Percentiles rank a stretch among this genome's conserved stretches.
Conservation (phyloP, 2,797 vertebrate genomes). For the Amblyraja radiata region DNA sequence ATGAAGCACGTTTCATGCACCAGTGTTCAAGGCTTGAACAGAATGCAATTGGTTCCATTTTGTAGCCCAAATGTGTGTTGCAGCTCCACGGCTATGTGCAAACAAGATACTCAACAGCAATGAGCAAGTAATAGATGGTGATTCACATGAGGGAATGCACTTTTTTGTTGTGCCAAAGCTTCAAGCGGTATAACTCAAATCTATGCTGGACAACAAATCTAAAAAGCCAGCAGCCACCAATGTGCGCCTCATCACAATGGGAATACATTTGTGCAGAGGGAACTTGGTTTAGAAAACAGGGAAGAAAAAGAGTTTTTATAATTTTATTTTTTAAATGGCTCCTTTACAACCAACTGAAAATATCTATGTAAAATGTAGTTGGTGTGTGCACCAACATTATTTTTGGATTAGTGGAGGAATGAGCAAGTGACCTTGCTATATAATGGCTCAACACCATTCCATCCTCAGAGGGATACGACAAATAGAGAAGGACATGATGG, state of each 20-base stretch:
- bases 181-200: background rate
- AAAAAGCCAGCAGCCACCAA: background rate
- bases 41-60: background rate
- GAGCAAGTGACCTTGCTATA: background rate
- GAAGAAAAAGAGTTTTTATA: no score
- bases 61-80: background rate
- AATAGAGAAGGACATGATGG: no score
- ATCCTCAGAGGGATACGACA: no score
- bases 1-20: background rate
- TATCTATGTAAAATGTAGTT: background rate
- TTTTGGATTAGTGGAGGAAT: background rate
- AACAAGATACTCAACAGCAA: background rate
- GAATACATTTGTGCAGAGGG: background rate
- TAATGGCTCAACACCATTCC: background rate
- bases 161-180: background rate
- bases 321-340: background rate
- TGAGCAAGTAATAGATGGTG: background rate
- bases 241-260: no score
- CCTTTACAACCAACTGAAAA: background rate
- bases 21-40: background rate
- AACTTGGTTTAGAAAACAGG: background rate
- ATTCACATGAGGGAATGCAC: background rate
- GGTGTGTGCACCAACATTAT: background rate
- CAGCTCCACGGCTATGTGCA: background rate
- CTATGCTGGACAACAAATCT: background rate